Evolutionary conservation across 2,888 invertebrate species (phyloP), one percentile per base, ranked within the genome.

Genomic region (Hylaea fasciaria): DNA sequence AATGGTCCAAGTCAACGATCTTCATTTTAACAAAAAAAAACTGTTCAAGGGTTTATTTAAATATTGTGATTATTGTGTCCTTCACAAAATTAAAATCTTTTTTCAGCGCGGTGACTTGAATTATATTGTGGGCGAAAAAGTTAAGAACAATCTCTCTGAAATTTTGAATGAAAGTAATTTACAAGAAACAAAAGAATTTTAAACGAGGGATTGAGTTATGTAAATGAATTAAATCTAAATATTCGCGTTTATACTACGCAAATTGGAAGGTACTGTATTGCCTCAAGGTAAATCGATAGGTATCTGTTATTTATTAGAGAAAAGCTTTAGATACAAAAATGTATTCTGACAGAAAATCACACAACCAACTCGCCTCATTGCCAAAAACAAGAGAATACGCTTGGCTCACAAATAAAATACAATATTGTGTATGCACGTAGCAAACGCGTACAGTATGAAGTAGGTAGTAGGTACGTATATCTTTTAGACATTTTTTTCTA

Each of bases 11-110:
- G 44, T 44, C 43, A 45, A 45, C 10, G 13, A 47, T 17, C 17
- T 7, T 46, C 13, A 13, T 40, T 40, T 32, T 14, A 28, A 37
- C 10, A 12, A 37, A 35, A 39, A 39, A n/a, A 13, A 32, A 32
- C 32, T 4, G 32, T 32, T 44, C 22, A 44, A 44, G 12, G 17
- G n/a, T 52, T 41, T 35, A 14, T 14, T 10, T 35, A 47, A 52
- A 41, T 52, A 48, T 45, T 45, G 48, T 17, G 32, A 39, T 46
- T 48, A 16, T 37, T 47, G 47, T 41, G 28, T 47, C 51, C 51
- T 51, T 46, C 12, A 48, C 9, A 53, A 53, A 53, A 58, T 48
- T 53, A 53, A 53, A 53, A 48, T 58, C 44, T 44, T 52, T 28
- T 47, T 58, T 43, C 41, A 51, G 16, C 43, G 37, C 28, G 44